Evolutionary conservation across 1,140 invertebrate genomes (phyloP).

Genomic region (Diploscapter pachys): DNA sequence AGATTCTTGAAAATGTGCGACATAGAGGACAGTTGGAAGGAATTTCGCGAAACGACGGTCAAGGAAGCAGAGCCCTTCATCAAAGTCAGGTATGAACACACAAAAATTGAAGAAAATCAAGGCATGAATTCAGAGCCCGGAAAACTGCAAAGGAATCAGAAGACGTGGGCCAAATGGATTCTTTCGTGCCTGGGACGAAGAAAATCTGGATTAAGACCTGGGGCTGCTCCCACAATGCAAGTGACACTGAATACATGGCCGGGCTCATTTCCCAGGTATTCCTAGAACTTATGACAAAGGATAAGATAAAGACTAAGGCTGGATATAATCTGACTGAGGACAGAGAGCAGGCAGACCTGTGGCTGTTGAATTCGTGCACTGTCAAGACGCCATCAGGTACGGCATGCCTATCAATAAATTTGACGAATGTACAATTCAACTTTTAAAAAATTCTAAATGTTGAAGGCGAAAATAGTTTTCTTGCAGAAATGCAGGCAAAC

Average conservation of each 20-base stretch:
- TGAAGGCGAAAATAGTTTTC: too few species aligned
- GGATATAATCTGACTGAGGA: constrained; percentile 64
- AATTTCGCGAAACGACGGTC: too few species aligned
- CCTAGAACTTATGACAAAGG: not conserved
- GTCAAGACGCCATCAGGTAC: constrained; percentile 79
- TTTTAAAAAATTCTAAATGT: too few species aligned
- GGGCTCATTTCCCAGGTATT: constrained; percentile 71
- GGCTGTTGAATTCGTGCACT: constrained; percentile 94
- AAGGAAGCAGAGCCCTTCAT: too few species aligned
- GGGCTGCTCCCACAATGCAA: constrained; percentile 95
- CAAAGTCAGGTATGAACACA: too few species aligned
- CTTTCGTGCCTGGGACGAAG: constrained; percentile 70
- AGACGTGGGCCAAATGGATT: constrained; percentile 19
- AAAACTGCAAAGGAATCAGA: too few species aligned
- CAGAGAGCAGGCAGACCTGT: constrained; percentile 79
- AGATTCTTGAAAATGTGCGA: too few species aligned
- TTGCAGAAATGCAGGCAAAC: constrained; percentile 18
- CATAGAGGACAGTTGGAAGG: too few species aligned
- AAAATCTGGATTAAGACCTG: constrained; percentile 89
- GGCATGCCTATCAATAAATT: too few species aligned
- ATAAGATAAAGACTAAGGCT: constrained; percentile 16
- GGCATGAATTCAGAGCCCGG: too few species aligned
- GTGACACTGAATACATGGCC: constrained; percentile 91
- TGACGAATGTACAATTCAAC: too few species aligned
- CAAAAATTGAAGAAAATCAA: too few species aligned